Conservation (phyloP, 2,888 invertebrate genomes). For the Azorinus chamasolen region DNA sequence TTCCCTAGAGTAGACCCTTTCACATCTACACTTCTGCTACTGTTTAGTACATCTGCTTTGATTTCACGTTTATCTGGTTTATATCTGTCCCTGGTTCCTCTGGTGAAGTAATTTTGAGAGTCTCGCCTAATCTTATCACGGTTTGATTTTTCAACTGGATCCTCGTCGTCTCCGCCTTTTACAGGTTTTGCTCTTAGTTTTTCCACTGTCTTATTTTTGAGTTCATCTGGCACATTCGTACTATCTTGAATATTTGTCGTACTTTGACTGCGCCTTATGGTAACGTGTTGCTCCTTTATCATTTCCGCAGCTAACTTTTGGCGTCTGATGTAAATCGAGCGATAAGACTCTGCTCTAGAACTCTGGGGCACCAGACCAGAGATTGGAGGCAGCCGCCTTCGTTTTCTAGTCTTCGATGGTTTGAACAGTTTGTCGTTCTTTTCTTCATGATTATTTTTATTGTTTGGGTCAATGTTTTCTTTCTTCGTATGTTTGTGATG, state of each 20-base stretch:
- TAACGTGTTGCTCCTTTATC: slow-evolving; percentile 8
- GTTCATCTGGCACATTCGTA: slow-evolving; percentile 16
- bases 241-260: slow-evolving; percentile 30
- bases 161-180: slow-evolving; percentile 6
- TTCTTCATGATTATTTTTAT: neutral
- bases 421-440: neutral
- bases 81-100: slow-evolving; percentile 41
- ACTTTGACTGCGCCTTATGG: slow-evolving; percentile 31
- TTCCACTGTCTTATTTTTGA: slow-evolving; percentile 6
- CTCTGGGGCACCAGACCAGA: slow-evolving; percentile 31
- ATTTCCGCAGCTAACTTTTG: slow-evolving; percentile 6
- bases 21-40: no score
- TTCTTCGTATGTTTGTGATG: neutral
- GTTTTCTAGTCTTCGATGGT: neutral
- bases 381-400: neutral
- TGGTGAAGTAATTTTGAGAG: slow-evolving; percentile 36
- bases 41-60: neutral
- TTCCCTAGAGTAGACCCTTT: neutral
- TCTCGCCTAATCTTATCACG: slow-evolving; percentile 9
- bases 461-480: neutral
- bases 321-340: slow-evolving; percentile 30
- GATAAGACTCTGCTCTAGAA: slow-evolving; percentile 53
- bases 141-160: slow-evolving; percentile 1
- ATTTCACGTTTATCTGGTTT: slow-evolving; percentile 1
- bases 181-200: slow-evolving; percentile 10